Base-by-base conservation (phyloP, 2,888 invertebrate genomes). In the Miltochrista miniata region DNA sequence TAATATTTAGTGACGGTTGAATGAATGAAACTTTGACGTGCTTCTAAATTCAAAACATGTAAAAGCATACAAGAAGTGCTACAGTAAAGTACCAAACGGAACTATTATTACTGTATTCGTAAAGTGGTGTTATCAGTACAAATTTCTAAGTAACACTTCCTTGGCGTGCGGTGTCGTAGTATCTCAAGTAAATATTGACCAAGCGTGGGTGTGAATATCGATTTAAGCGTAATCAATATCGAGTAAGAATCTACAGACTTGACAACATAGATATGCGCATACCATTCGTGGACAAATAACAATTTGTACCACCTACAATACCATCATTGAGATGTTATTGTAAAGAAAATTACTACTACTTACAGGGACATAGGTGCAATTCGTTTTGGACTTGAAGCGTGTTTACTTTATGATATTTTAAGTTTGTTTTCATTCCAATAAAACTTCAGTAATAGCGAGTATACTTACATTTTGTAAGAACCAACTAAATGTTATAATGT, bases 61-160 rank as follows among this genome's bases (percentile, higher is more conserved):
- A 24, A 24, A 24, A 24, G 18, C 18, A 24, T 24, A 24, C 18
- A 24, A 24, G 18, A 24, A 24, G 18, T 24, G 18, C 5, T 4
- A 5, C 18, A 24, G 3, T 24, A 24, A 24, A 24, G 56, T 65
- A 46, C 54, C 51, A 51, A 45, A 45, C 14, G 43, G 49, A 49
- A 48, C 18, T 51, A 56, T 60, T 61, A 57, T 64, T 41, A 44
- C 54, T 44, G 35, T 55, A 54, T 4, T 24, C 5, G 73, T 76
- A 72, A 81, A 78, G 74, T 76, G 73, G 66, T 82, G 75, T 83
- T 85, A 87, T 85, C 85, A 70, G 74, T 76, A 82, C 76, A 83
- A 82, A 85, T 81, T 88, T 87, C 90, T 81, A 59, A 83, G 87
- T 87, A 90, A 81, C 73, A 84, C 85, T 83, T 83, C 85, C 83